Evolutionary conservation across 2,888 invertebrate species (phyloP).

Genomic region (Artemia sinica): DNA sequence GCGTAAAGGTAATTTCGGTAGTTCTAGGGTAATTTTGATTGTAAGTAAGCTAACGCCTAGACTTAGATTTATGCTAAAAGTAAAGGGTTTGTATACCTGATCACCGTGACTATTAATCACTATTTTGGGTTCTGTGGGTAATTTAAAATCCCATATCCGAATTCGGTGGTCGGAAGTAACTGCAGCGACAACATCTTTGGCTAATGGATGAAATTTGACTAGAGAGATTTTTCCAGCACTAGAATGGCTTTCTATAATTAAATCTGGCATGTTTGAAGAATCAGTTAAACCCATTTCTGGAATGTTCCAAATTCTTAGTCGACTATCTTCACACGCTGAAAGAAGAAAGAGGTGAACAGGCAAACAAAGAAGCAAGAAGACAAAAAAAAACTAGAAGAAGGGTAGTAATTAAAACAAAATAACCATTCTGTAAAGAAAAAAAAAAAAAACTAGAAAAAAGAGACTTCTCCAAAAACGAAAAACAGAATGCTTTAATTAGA

Average conservation of each 20-base stretch:
- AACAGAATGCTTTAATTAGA: too few species aligned
- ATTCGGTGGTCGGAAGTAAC: slow-evolving; percentile 79
- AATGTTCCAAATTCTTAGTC: slow-evolving; percentile 59
- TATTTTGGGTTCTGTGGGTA: slow-evolving; percentile 43
- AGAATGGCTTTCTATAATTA: slow-evolving; percentile 43
- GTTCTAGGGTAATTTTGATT: too few species aligned
- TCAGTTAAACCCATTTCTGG: slow-evolving; percentile 53
- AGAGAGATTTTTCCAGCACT: slow-evolving; percentile 82
- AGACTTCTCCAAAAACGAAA: too few species aligned
- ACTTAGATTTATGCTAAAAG: too few species aligned
- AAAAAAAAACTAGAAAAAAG: too few species aligned
- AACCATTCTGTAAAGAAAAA: neutral
- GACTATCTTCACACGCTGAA: slow-evolving; percentile 69
- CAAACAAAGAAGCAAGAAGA: slow-evolving; percentile 13
- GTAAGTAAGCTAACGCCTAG: too few species aligned
- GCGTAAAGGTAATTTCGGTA: too few species aligned
- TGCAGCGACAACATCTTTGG: slow-evolving; percentile 63
- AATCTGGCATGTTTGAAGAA: slow-evolving; percentile 56
- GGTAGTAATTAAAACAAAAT: neutral
- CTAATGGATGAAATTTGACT: slow-evolving; percentile 74
- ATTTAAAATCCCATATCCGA: slow-evolving; percentile 49
- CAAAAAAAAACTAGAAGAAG: neutral
- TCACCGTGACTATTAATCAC: slow-evolving; percentile 58
- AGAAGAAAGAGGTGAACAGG: slow-evolving; percentile 17
- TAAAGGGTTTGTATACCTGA: slow-evolving; percentile 36